Base-by-base conservation (phyloP, 2,888 invertebrate species). In the Keiferia lycopersicella region DNA sequence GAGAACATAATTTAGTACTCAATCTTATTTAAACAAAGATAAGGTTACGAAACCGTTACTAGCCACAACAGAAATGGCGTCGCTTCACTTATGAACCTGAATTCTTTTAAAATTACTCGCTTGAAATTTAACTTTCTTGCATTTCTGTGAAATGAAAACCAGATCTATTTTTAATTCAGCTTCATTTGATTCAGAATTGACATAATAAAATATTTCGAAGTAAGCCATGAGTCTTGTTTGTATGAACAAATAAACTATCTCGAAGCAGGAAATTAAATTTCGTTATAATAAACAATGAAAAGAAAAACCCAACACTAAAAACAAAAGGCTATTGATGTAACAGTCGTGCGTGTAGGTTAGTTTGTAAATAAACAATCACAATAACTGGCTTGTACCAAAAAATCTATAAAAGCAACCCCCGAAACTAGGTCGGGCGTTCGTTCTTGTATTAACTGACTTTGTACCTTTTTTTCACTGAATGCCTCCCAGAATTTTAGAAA, bases 301-400 rank as follows among this genome's bases (percentile, higher is more conserved):
- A 14, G 18, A 1, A 18, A 10, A 12, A 22, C 4, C 12, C 12
- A 1, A 20, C 11, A 22, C 11, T 3, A 26, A 22, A 22, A 53
- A 12, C 20, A 2, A 12, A 51, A 20, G 18, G 10, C 12, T 22
- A 53, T 53, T 22, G 22, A 26, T 53, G 14, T 22, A 16, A 2
- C 6, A 3, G 26, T 12, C 51, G 22, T 22, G 22, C 50, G 50
- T 53, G 51, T 53, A 6, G 26, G 51, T 53, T 22, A 53, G 57
- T 16, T 57, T 57, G 18, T 57, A 34, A 57, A 57, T 57, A 57
- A 57, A 34, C 34, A 57, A 57, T 34, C 57, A n/a, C 6, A 18
- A 34, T 57, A 34, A 53, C 51, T 12, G 6, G 51, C 22, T 18
- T 26, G n/a, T 51, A 20, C 34, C 57, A 34, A 57, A 57, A 57